Base-by-base conservation (phyloP, 2,113 vertebrate species). In the Cavia aperea region DNA sequence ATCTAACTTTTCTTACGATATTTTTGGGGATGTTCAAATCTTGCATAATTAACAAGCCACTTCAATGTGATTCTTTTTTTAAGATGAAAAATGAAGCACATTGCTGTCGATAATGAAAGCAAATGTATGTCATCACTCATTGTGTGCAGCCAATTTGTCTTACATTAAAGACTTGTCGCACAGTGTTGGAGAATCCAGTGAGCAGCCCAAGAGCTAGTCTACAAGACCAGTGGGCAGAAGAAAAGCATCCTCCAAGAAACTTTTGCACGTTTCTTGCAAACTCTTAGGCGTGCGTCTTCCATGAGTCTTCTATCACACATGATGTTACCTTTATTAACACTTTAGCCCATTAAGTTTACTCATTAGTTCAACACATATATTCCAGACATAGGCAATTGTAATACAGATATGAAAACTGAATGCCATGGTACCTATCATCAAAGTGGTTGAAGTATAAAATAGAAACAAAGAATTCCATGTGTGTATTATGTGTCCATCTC, bases 81-180 rank as follows among this genome's bases (percentile, higher is more conserved):
- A 86, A 81, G 89, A 95, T 97, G 97, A 97, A 97, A 97, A 97
- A 97, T 97, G 93, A 95, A 97, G 96, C 91, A 86, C 79, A 94
- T 97, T 96, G 96, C 91, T 91, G 93, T 88, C 65, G 88, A 97
- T 97, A 97, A 98, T 97, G 96, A 97, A 97, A 94, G 91, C 78
- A 97, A 98, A 97, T 95, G 84, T 93, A 92, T 90, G 56, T 93
- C 97, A 98, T 98, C 96, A 96, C 85, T 98, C 97, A 98, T 92
- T 87, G 79, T 90, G 90, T 46, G 79, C 70, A 95, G 88, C n/a
- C 81, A 92, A 97, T 97, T 97, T 96, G 66, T 98, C 97, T 97
- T 97, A 65, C 31, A 90, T 1, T 90, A 94, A 96, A 96, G 94
- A 94, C 90, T 83, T 96, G 92, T 93, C 93, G 95, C 94, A 86